Evolutionary conservation across 2,797 vertebrate species (phyloP), one percentile per base, ranked within the genome.

Genomic region (Glossophaga mutica): DNA sequence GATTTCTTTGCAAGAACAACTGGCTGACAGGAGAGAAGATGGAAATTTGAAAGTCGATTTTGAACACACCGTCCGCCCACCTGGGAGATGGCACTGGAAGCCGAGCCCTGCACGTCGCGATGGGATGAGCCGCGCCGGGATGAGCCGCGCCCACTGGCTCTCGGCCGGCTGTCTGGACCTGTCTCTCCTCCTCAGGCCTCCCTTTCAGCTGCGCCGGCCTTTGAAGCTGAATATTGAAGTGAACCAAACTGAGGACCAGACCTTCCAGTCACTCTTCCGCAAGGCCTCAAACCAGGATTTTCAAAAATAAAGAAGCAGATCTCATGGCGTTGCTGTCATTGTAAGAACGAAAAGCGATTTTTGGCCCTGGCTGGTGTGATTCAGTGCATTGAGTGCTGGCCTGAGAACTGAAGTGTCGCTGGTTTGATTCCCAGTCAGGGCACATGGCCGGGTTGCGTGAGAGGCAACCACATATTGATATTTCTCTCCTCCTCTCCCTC

Each of bases 1-100:
- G 65, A 78, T 98, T 89, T 94, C 95, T 96, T 91, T 89, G 34
- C 70, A 79, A 87, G 89, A 95, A 96, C 95, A 91, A 94, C 96
- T 94, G 97, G 96, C 90, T 97, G 97, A 96, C 94, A 46, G 48
- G 94, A 94, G 52, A 91, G 87, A 91, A 93, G 76, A 96, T 78
- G 82, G 74, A 90, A 95, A 94, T 96, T 91, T 91, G 88, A 79
- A 89, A 95, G 92, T 95, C 95, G 93, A 93, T 95, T 96, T 74
- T 95, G 93, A 90, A 90, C 70, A 94, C 90, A 96, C 87, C 55
- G 74, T 97, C 94, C 94, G 91, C 94, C 82, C 94, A 94, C 94
- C 76, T 92, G 96, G 92, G 74, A 62, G 92, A 97, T 87, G 71
- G 86, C 94, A 94, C 6, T 90, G 95, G 91, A 97, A 87, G 93